These are phyloP conservation scores for Pteronotus mesoamericanus DNA, from an alignment of 2,797 vertebrate genomes.

Conservation along the genomic window DNA sequence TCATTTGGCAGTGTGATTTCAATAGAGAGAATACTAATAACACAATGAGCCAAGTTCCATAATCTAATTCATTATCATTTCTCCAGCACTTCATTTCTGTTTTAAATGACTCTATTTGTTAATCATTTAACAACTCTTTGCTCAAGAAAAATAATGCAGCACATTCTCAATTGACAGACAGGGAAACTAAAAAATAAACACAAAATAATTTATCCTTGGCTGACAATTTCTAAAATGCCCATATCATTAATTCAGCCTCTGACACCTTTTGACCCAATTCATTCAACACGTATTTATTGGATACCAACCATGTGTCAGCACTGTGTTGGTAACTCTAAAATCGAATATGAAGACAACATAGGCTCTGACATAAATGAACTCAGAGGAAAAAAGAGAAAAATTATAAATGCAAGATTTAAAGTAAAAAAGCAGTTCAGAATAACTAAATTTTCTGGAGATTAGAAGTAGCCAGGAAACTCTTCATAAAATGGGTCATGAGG, in stretches of 20 bases:
- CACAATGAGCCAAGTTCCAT: constrained; percentile 34
- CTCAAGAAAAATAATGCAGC: constrained; percentile 4
- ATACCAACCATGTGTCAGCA: not conserved
- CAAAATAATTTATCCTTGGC: not conserved
- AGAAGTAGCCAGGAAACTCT: not conserved
- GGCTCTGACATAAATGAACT: not conserved
- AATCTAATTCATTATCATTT: constrained; percentile 63
- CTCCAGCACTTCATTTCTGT: constrained; percentile 46
- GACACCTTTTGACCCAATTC: not conserved
- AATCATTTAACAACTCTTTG: constrained; percentile 44
- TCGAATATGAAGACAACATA: not conserved
- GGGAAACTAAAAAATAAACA: constrained; percentile 22
- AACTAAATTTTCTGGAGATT: not conserved
- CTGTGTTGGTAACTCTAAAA: not conserved
- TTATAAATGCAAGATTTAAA: not conserved
- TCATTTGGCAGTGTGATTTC: constrained; percentile 63
- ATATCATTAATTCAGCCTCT: not conserved
- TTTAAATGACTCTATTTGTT: constrained; percentile 56
- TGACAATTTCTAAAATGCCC: not conserved
- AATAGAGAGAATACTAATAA: constrained; percentile 60
- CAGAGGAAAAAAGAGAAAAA: not conserved
- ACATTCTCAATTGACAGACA: not conserved
- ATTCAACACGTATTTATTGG: not conserved
- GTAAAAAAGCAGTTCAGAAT: not conserved
- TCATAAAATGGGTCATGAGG: not conserved